These are phyloP conservation scores for Holothuria glaberrima DNA, from an alignment of 35 echinoderm and acorn worm species.

Conservation along the genomic window DNA sequence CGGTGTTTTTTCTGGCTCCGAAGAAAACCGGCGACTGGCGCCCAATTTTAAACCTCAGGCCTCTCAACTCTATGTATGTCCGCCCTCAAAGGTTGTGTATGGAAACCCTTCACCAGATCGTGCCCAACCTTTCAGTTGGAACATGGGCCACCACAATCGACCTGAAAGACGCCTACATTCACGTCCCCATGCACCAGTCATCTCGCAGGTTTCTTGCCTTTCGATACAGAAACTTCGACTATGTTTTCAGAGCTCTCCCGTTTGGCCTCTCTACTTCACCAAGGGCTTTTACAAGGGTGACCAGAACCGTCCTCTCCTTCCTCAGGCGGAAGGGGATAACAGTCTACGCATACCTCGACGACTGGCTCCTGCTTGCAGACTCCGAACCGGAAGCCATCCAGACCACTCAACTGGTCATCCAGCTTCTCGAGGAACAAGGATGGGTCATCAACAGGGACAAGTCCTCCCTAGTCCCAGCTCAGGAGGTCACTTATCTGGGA, in stretches of 20 bases:
- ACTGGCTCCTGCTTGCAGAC: not conserved
- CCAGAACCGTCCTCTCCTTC: not conserved
- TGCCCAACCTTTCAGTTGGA: not conserved
- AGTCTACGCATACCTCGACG: not conserved
- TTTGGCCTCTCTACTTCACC: not conserved
- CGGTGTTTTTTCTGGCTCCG: too few relatives aligned
- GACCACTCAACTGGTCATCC: not conserved
- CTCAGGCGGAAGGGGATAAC: not conserved
- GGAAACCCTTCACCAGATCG: not conserved
- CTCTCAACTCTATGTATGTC: not conserved
- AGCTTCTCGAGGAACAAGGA: not conserved
- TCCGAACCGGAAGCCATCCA: not conserved
- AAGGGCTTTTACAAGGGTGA: not conserved
- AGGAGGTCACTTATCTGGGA: not conserved
- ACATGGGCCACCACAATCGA: not conserved
- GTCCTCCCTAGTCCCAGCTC: not conserved
- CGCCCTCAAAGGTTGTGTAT: not conserved
- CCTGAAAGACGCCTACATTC: constrained; percentile 22
- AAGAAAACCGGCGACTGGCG: not conserved
- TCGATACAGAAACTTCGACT: not conserved
- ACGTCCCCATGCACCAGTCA: not conserved
- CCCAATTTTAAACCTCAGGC: not conserved
- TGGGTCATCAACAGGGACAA: constrained; percentile 5
- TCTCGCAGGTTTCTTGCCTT: constrained; percentile 4
- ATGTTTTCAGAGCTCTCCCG: not conserved